A percentile compares a stretch with the other conserved stretches of the same genome.
Conservation (phyloP, 2,888 invertebrate species). For the Germaria angustata region DNA sequence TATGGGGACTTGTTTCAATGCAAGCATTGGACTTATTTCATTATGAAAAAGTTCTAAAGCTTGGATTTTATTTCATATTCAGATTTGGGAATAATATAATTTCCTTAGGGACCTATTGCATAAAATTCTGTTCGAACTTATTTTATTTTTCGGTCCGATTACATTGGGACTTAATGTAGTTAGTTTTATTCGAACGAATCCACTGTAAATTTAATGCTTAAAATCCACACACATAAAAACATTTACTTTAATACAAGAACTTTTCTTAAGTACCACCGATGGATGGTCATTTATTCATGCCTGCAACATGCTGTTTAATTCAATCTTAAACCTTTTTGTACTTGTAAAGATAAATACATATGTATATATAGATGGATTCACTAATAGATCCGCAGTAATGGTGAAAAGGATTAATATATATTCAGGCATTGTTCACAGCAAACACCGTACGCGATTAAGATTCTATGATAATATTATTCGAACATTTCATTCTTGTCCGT, state of each 20-base stretch:
- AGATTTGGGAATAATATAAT: too few relatives aligned
- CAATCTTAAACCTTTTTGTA: conserved; percentile 40
- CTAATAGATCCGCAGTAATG: conserved; percentile 30
- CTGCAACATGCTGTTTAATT: conserved; percentile 27
- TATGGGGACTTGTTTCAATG: too few relatives aligned
- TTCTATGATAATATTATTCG: not conserved
- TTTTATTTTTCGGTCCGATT: too few relatives aligned
- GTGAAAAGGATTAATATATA: conserved; percentile 39
- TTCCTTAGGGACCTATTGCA: too few relatives aligned
- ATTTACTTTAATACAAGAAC: not conserved
- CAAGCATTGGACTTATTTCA: too few relatives aligned
- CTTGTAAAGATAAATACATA: not conserved
- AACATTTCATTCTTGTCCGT: not conserved
- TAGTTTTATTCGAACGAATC: too few relatives aligned
- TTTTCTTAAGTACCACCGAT: not conserved
- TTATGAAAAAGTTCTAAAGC: too few relatives aligned
- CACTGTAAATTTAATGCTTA: conserved; percentile 24
- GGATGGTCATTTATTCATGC: conserved; percentile 25
- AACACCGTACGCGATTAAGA: conserved; percentile 28
- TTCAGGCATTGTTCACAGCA: conserved; percentile 15
- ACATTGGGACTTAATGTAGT: too few relatives aligned
- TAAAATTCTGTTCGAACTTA: too few relatives aligned
- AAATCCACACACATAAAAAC: not conserved
- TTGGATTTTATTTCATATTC: too few relatives aligned
- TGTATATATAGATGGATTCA: conserved; percentile 2